These are phyloP conservation scores for Saccopteryx bilineata DNA, from an alignment of 2,113 vertebrate genomes.

Conservation along the genomic window DNA sequence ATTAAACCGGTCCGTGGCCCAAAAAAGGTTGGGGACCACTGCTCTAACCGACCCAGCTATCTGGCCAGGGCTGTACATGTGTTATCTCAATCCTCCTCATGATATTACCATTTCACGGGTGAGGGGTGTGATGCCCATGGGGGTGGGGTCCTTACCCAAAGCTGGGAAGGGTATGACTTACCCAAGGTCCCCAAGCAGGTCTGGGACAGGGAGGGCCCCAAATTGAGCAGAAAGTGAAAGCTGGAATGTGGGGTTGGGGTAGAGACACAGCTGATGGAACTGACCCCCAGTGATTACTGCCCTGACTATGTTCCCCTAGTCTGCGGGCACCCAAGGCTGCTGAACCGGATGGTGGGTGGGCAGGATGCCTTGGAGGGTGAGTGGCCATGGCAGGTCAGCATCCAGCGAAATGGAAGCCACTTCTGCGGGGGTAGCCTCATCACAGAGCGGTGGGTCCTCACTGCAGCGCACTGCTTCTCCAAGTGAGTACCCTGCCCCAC, in stretches of 20 bases:
- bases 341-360: slow-evolving; percentile 82
- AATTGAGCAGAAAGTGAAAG: not conserved
- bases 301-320: slow-evolving; percentile 42
- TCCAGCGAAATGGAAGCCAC: slow-evolving; percentile 79
- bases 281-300: not conserved
- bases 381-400: slow-evolving; percentile 89
- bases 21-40: too few relatives aligned
- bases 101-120: not conserved
- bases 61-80: not conserved
- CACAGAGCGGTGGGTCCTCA: slow-evolving; percentile 82
- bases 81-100: not conserved
- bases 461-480: slow-evolving; percentile 84
- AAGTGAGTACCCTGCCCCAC: slow-evolving; percentile 62
- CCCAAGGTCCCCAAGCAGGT: not conserved
- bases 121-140: not conserved
- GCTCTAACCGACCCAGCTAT: too few relatives aligned
- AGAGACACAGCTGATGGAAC: too few relatives aligned
- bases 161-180: not conserved
- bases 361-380: slow-evolving; percentile 66
- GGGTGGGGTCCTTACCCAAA: not conserved
- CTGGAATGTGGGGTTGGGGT: not conserved
- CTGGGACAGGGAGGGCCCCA: not conserved
- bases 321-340: slow-evolving; percentile 76
- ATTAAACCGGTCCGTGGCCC: too few relatives aligned
- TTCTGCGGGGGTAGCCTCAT: slow-evolving; percentile 87